Evolutionary conservation across 2,888 invertebrate genomes (phyloP).

Genomic region (Atethmia centrago): DNA sequence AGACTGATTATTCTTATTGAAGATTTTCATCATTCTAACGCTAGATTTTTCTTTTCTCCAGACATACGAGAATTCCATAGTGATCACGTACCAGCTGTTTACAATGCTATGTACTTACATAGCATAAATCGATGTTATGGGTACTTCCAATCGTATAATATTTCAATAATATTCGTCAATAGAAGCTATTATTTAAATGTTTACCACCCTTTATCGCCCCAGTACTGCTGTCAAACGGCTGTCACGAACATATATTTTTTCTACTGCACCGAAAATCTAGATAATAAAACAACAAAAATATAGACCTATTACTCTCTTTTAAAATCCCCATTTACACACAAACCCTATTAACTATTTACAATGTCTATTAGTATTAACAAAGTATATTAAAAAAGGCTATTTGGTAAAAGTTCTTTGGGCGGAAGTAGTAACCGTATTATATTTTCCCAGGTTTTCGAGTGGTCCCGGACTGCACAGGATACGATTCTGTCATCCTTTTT

Average conservation of each 20-base stretch:
- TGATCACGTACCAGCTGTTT: slow-evolving; percentile 19
- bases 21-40: background rate
- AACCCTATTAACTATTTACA: background rate
- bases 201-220: slow-evolving; percentile 33
- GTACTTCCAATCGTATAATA: slow-evolving; percentile 50
- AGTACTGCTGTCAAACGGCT: slow-evolving; percentile 4
- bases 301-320: background rate
- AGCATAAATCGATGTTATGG: slow-evolving; percentile 34
- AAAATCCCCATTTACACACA: background rate
- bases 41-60: background rate
- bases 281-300: background rate
- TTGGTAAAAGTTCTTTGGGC: background rate
- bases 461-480: slow-evolving; percentile 90
- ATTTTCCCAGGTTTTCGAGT: slow-evolving; percentile 87
- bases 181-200: slow-evolving; percentile 52
- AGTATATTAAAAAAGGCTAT: background rate
- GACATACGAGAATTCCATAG: background rate
- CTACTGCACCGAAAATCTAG: background rate
- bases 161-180: slow-evolving; percentile 42
- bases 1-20: background rate
- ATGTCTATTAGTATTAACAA: background rate
- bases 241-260: slow-evolving; percentile 12
- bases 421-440: background rate
- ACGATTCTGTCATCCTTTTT: slow-evolving; percentile 94
- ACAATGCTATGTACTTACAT: background rate